Evolutionary conservation across 2,888 invertebrate genomes (phyloP).

Genomic region (Branchellion lobata): DNA sequence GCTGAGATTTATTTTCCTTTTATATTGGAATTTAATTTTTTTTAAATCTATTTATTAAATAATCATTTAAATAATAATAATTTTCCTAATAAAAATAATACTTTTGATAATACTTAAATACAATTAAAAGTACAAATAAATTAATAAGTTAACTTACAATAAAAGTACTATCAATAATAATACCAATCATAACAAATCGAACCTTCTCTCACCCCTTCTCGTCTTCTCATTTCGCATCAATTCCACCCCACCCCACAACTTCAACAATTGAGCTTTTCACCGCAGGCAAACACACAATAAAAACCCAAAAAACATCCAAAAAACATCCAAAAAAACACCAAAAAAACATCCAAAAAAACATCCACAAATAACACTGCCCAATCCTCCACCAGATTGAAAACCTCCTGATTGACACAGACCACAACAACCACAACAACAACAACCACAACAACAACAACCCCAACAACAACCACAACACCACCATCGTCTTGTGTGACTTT

Average conservation of each 20-base stretch:
- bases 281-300: too few relatives aligned
- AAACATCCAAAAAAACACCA: not conserved
- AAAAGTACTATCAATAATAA: not conserved
- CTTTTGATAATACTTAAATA: not conserved
- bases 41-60: too few relatives aligned
- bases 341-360: not conserved
- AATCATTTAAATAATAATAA: not conserved
- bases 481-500: conserved; percentile 83
- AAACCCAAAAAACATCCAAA: not conserved
- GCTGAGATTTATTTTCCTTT: not conserved
- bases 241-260: not conserved
- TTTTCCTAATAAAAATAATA: not conserved
- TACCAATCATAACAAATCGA: not conserved
- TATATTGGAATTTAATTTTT: not conserved
- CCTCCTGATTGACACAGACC: conserved; percentile 76
- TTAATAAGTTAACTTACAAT: not conserved
- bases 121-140: not conserved
- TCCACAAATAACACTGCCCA: not conserved
- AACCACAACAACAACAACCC: conserved; percentile 82
- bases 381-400: conserved; percentile 74
- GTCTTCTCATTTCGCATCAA: not conserved
- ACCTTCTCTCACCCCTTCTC: not conserved
- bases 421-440: too few relatives aligned
- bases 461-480: conserved; percentile 68
- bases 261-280: not conserved